Percentiles rank a stretch among this genome's conserved stretches.
These are phyloP conservation scores for Sminthurides aquaticus DNA, from an alignment of 2,888 invertebrate genomes.

Conservation along the genomic window DNA sequence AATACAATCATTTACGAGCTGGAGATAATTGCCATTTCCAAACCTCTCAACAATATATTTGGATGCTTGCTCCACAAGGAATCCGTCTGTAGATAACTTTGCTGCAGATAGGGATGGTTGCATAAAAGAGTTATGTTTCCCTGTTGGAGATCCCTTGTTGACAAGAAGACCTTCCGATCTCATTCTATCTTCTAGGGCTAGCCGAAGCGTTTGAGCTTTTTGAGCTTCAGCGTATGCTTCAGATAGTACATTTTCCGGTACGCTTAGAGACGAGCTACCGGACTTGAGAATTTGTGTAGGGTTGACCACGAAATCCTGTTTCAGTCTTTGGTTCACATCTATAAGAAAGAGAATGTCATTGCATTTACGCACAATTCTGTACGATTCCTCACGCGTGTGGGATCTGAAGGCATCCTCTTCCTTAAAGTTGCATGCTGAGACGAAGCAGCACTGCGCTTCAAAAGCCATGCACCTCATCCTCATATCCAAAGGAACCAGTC, in stretches of 20 bases:
- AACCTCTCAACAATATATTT: conserved; percentile 53
- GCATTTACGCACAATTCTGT: background rate
- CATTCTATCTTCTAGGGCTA: conserved; percentile 9
- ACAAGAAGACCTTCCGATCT: background rate
- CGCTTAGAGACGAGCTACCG: background rate
- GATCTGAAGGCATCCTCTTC: too few species aligned
- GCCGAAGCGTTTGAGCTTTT: background rate
- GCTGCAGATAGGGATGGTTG: conserved; percentile 58
- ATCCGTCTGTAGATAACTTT: conserved; percentile 59
- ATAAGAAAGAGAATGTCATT: background rate
- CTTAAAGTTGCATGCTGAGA: too few species aligned
- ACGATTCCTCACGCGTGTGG: too few species aligned
- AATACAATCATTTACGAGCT: conserved; percentile 26
- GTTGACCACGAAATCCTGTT: background rate
- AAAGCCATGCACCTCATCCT: too few species aligned
- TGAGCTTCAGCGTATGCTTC: conserved; percentile 11
- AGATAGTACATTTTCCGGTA: background rate
- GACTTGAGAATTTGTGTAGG: conserved; percentile 2
- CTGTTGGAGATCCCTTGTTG: conserved; percentile 6
- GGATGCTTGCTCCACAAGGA: conserved; percentile 63
- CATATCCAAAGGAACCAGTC: too few species aligned
- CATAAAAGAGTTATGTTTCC: conserved; percentile 7
- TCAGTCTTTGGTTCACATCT: conserved; percentile 6
- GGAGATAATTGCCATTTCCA: too few species aligned
- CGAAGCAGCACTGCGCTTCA: too few species aligned